Evolutionary conservation across 2,888 invertebrate species (phyloP).

Genomic region (Drosophila kokeensis): DNA sequence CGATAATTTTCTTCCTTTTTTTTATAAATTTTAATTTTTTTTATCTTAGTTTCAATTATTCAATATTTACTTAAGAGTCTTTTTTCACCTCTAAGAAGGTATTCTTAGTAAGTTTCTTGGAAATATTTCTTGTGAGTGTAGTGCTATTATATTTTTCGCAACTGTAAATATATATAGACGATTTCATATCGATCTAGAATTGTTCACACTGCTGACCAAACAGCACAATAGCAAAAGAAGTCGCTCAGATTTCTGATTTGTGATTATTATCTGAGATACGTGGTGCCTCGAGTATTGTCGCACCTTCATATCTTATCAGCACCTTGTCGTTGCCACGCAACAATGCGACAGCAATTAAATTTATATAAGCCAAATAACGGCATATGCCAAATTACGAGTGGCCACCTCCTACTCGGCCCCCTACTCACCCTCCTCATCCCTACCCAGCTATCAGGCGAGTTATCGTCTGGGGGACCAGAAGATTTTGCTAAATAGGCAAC

Average conservation of each 20-base stretch:
- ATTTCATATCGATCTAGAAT: constrained; percentile 56
- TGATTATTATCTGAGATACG: constrained; percentile 53
- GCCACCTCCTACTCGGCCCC: neutral
- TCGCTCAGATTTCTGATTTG: constrained; percentile 53
- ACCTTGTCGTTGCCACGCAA: constrained; percentile 24
- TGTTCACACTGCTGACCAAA: constrained; percentile 54
- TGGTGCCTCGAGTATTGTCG: constrained; percentile 27
- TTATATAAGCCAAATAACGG: constrained; percentile 41
- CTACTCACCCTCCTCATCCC: neutral
- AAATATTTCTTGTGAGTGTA: neutral
- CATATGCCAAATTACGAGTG: constrained; percentile 37
- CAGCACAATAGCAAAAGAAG: neutral
- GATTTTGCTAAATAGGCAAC: neutral
- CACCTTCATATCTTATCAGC: constrained; percentile 57
- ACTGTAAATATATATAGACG: neutral
- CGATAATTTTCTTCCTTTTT: neutral
- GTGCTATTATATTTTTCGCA: neutral
- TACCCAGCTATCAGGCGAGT: neutral
- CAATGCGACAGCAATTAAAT: constrained; percentile 38
- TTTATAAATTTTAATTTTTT: neutral
- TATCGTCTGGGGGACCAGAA: constrained; percentile 2
- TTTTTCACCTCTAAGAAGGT: neutral
- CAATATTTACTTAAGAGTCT: neutral
- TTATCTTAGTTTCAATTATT: neutral
- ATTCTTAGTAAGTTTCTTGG: neutral